These are phyloP conservation scores for Pseudobourletiella spinata DNA, from an alignment of 1,140 invertebrate species.

Conservation along the genomic window DNA sequence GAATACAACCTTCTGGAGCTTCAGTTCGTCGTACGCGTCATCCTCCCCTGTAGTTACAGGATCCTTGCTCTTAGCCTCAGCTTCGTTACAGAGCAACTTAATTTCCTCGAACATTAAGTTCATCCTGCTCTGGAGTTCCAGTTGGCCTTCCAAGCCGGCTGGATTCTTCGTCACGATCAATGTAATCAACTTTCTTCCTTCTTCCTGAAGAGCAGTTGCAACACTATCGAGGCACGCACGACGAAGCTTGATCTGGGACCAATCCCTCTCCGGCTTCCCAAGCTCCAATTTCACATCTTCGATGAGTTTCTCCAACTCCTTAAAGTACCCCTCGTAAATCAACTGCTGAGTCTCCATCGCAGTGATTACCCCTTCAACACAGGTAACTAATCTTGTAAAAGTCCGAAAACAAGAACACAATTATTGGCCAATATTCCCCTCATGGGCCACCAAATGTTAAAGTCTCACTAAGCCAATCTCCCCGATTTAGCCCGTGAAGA, in stretches of 20 bases:
- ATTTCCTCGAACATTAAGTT: not conserved
- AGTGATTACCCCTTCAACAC: too few species aligned
- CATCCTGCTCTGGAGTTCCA: not conserved
- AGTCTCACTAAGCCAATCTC: too few species aligned
- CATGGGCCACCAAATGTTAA: too few species aligned
- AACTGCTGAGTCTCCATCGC: not conserved
- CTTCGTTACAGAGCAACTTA: not conserved
- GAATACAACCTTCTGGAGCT: not conserved
- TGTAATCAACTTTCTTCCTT: not conserved
- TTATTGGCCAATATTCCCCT: not conserved
- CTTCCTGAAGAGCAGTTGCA: not conserved
- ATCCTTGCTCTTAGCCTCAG: too few species aligned
- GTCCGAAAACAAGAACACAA: not conserved
- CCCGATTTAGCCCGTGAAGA: too few species aligned
- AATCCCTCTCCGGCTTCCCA: not conserved
- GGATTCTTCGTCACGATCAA: not conserved
- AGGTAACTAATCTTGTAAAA: too few species aligned
- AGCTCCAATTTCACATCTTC: not conserved
- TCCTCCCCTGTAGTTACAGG: too few species aligned
- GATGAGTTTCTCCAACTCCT: not conserved
- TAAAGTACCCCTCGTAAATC: not conserved
- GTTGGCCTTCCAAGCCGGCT: not conserved
- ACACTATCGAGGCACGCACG: not conserved
- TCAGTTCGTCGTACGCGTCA: not conserved
- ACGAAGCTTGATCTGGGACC: not conserved